Evolutionary conservation across 1,140 invertebrate genomes (phyloP).

Genomic region (Trinorchestia longiramus): DNA sequence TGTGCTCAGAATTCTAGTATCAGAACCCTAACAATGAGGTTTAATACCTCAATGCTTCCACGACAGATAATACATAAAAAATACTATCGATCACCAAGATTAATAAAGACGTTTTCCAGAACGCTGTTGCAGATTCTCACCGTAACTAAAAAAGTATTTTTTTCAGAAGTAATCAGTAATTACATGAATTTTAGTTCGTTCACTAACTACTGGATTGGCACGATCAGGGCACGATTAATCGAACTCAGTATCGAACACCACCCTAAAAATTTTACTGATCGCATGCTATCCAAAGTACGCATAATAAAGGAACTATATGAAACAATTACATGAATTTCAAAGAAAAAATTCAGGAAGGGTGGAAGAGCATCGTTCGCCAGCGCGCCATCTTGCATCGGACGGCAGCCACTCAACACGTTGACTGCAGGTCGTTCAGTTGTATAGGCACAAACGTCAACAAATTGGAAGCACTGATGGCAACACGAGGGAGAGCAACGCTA

Average conservation of each 20-base stretch:
- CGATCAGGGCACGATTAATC: too few relatives aligned
- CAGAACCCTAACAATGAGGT: too few relatives aligned
- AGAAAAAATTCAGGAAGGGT: background rate
- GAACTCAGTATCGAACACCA: too few relatives aligned
- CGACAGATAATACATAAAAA: too few relatives aligned
- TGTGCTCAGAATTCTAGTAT: too few relatives aligned
- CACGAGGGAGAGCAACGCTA: slow-evolving; percentile 39
- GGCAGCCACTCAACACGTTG: background rate
- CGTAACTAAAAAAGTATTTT: too few relatives aligned
- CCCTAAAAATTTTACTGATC: too few relatives aligned
- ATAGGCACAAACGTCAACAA: slow-evolving; percentile 30
- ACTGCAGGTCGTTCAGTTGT: slow-evolving; percentile 12
- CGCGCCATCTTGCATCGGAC: background rate
- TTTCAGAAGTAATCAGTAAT: too few relatives aligned
- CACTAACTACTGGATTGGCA: background rate
- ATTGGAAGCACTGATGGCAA: slow-evolving; percentile 38
- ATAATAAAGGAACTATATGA: background rate
- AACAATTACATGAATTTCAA: background rate
- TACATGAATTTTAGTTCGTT: background rate
- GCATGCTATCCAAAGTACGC: background rate
- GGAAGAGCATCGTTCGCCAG: background rate
- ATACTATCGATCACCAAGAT: too few relatives aligned
- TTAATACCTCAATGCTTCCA: too few relatives aligned
- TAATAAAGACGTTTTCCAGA: too few relatives aligned
- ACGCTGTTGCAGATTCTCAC: too few relatives aligned